Evolutionary conservation across 2,797 vertebrate genomes (phyloP).

Genomic region (Oreortyx pictus): DNA sequence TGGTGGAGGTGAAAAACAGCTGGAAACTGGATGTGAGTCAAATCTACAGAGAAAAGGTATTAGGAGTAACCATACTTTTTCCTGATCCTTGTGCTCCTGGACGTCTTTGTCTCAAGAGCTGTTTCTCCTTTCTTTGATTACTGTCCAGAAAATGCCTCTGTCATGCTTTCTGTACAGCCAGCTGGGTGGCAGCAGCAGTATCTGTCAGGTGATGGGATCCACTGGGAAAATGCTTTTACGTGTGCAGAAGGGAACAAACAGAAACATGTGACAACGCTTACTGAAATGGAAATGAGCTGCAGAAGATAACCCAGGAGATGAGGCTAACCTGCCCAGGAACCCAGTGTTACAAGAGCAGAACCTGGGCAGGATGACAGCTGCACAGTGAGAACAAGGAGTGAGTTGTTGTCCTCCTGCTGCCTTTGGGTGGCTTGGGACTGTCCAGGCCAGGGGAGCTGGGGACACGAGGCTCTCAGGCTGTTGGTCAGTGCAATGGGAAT

Average conservation of each 20-base stretch:
- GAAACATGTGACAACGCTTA: not conserved
- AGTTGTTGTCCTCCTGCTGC: accelerated
- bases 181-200: not conserved
- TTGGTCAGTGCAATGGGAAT: not conserved
- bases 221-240: not conserved
- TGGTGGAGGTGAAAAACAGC: not conserved
- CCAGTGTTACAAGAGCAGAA: not conserved
- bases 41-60: not conserved
- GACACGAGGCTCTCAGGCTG: not conserved
- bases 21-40: not conserved
- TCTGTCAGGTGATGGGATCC: not conserved
- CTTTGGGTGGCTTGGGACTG: not conserved
- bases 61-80: not conserved
- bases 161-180: not conserved
- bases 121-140: not conserved
- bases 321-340: not conserved
- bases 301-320: not conserved
- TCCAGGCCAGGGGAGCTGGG: not conserved
- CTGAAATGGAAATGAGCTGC: not conserved
- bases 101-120: not conserved
- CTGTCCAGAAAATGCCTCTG: not conserved
- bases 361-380: not conserved
- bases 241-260: not conserved
- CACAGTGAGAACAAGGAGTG: accelerated
- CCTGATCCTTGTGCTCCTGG: not conserved